Evolutionary conservation across 53 echinoderm and acorn worm genomes (phyloP).

Genomic region (Crossaster papposus): DNA sequence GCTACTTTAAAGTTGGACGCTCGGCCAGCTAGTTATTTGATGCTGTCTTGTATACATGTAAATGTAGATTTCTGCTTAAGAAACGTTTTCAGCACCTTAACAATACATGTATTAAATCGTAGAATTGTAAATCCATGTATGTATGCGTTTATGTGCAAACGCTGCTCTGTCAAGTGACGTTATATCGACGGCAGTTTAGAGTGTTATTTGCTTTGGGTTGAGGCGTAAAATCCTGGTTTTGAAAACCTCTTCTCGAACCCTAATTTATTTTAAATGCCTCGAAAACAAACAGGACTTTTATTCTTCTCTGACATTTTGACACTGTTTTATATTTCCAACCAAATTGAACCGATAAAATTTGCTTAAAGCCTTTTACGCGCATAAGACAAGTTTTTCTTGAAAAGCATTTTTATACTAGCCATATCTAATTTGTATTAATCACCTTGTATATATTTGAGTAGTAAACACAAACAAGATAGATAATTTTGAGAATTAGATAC

Average conservation of each 20-base stretch:
- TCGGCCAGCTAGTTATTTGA: not conserved
- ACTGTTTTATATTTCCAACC: not conserved
- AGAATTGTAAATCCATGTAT: not conserved
- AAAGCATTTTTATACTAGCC: slow-evolving; percentile 42
- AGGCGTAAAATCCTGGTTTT: not conserved
- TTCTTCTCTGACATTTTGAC: not conserved
- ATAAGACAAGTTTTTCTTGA: not conserved
- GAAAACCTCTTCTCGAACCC: not conserved
- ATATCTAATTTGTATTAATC: slow-evolving; percentile 27
- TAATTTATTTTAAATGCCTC: too few relatives aligned
- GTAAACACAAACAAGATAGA: not conserved
- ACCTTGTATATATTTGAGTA: slow-evolving; percentile 55
- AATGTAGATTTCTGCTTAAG: not conserved
- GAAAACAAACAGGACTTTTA: not conserved
- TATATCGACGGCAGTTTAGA: not conserved
- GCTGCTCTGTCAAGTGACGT: not conserved
- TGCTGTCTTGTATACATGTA: not conserved
- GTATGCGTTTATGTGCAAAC: not conserved
- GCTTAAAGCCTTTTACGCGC: not conserved
- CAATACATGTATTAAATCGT: not conserved
- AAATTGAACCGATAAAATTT: not conserved
- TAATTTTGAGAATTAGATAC: slow-evolving; percentile 25
- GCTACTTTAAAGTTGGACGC: too few relatives aligned
- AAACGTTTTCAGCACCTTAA: not conserved
- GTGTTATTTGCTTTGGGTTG: not conserved